Conservation (phyloP, 2,113 vertebrate species). For the Phainopepla nitens region DNA sequence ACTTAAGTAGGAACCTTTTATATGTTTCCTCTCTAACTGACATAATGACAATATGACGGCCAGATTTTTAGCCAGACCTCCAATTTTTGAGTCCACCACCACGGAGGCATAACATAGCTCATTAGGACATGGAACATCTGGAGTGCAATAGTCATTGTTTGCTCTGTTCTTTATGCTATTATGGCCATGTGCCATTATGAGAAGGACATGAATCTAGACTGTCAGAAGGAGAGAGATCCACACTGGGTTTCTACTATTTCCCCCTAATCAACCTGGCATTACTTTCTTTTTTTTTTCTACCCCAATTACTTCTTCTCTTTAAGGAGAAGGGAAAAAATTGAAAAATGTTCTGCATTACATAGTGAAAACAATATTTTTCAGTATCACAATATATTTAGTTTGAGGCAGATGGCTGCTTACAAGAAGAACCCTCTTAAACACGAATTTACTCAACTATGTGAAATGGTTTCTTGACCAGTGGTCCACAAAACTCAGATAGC, state of each 20-base stretch:
- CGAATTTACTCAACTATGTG: neutral
- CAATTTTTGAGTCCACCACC: neutral
- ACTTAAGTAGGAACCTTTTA: neutral
- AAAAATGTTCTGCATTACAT: neutral
- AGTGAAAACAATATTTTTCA: neutral
- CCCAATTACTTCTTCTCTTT: neutral
- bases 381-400: neutral
- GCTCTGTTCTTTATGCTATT: neutral
- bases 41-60: neutral
- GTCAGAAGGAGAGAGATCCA: neutral
- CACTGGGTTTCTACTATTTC: neutral
- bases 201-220: constrained; percentile 11
- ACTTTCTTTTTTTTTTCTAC: neutral
- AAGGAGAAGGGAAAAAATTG: neutral
- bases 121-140: neutral
- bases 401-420: neutral
- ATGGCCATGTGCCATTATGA: neutral
- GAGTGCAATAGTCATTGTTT: neutral
- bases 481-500: neutral
- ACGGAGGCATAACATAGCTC: neutral
- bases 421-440: neutral
- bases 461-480: rapidly evolving
- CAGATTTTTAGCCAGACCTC: constrained; percentile 1
- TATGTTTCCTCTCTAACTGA: constrained; percentile 3
- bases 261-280: neutral